Base-by-base conservation (phyloP, 2,888 invertebrate genomes). In the Augiades crinisus region DNA sequence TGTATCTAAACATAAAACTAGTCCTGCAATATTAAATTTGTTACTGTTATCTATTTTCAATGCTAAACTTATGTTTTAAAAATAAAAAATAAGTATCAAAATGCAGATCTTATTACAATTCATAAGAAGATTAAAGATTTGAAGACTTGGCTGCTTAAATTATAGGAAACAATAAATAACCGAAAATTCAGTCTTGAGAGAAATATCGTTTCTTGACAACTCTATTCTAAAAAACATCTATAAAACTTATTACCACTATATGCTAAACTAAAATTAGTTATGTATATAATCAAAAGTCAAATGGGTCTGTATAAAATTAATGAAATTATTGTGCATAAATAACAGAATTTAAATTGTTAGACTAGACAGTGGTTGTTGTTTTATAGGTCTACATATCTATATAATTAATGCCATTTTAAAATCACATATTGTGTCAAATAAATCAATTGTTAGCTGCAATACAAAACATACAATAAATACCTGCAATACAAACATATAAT, bases 161-260 rank as follows among this genome's bases (percentile, higher is more conserved):
- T 14, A 8, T 24, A 5, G 12, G 24, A 24, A 27, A 27, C 10
- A 27, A 27, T 10, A 8, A 2, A 27, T 27, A 27, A 27, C 27
- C 27, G 10, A 27, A n/a, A 49, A 49, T 17, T 49, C 47, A 49
- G 47, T 49, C 47, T 49, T 49, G 33, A 40, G 16, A 33, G 16
- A 49, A 47, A n/a, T 33, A 44, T 44, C 3, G 8, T n/a, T 22
- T 40, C 33, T 40, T 22, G 8, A 16, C 31, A 17, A 33, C 31
- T 27, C 27, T 41, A 31, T 10, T 22, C 40, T 33, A 22, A 40
- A 40, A 40, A 40, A 19, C 14, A 22, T 13, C 24, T 45, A 37
- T 22, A 14, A 16, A 46, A 46, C 34, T 34, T 22, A 46, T n/a
- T 37, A 46, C 5, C 7, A 10, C 27, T 46, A 47, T 2, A 7